A percentile compares a stretch with the other conserved stretches of the same genome.
Conservation (phyloP, 2,113 vertebrate genomes). For the Mus spicilegus region DNA sequence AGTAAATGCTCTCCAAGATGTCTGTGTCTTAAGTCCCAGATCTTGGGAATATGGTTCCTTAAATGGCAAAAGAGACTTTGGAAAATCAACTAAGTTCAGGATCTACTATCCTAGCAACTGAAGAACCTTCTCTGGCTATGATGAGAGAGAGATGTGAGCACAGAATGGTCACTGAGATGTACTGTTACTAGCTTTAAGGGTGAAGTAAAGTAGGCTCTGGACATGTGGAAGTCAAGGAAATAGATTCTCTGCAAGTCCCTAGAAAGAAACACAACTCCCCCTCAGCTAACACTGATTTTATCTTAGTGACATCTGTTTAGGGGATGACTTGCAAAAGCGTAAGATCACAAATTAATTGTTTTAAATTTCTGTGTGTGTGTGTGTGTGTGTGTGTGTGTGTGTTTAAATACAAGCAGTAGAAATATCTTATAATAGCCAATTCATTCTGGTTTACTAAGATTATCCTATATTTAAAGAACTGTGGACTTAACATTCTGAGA, state of each 20-base stretch:
- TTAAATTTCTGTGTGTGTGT: neutral
- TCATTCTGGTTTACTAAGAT: neutral
- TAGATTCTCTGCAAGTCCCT: neutral
- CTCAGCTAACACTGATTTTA: neutral
- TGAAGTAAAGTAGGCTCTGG: neutral
- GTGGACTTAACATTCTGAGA: neutral
- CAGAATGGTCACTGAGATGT: neutral
- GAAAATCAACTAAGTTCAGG: neutral
- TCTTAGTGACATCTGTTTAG: neutral
- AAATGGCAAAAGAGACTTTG: neutral
- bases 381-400: too few species aligned
- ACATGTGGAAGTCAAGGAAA: neutral
- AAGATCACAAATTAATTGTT: slow-evolving; percentile 14
- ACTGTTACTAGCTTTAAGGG: neutral
- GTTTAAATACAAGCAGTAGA: neutral
- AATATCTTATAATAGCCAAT: neutral
- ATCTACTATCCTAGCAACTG: neutral
- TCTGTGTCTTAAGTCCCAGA: neutral
- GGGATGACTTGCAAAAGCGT: neutral
- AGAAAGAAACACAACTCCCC: neutral
- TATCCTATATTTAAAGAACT: slow-evolving; percentile 23
- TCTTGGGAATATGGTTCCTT: neutral
- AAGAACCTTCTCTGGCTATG: neutral
- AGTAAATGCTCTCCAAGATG: neutral
- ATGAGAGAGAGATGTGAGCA: neutral